Conservation (phyloP, 2,113 vertebrate genomes). For the Brachypteracias leptosomus region DNA sequence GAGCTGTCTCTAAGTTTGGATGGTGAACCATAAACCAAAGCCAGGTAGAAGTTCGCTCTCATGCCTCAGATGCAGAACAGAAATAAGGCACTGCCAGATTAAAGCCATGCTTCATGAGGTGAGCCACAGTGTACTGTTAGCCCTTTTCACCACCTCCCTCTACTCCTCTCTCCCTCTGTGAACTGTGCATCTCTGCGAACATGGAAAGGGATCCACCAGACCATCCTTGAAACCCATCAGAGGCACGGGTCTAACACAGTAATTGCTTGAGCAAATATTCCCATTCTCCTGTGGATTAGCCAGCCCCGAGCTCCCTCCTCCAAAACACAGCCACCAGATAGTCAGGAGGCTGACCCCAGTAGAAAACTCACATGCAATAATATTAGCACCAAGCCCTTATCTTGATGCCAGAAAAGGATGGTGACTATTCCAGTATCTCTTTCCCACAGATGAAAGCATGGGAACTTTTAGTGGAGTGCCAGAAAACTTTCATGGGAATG, state of each 20-base stretch:
- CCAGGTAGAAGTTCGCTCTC: not conserved
- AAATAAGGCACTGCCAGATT: not conserved
- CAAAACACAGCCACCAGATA: not conserved
- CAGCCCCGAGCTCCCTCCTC: not conserved
- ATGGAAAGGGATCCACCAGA: not conserved
- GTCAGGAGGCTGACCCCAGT: not conserved
- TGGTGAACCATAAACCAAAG: not conserved
- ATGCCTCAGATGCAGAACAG: not conserved
- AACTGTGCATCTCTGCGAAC: not conserved
- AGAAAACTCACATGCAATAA: not conserved
- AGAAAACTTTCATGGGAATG: not conserved
- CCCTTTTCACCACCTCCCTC: not conserved
- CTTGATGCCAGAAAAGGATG: not conserved
- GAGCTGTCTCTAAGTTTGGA: not conserved
- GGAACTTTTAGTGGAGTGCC: not conserved
- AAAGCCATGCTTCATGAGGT: not conserved
- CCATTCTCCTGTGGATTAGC: not conserved
- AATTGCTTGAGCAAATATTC: not conserved
- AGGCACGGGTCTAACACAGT: not conserved
- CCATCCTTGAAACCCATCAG: not conserved
- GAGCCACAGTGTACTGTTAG: not conserved
- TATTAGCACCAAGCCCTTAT: not conserved
- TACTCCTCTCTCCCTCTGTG: not conserved
- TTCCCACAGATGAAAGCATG: conserved; percentile 42
- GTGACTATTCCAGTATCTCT: not conserved